Percentiles rank a stretch among this genome's conserved stretches.
These are phyloP conservation scores for Polydrusus tereticollis DNA, from an alignment of 2,888 invertebrate genomes.

Conservation along the genomic window DNA sequence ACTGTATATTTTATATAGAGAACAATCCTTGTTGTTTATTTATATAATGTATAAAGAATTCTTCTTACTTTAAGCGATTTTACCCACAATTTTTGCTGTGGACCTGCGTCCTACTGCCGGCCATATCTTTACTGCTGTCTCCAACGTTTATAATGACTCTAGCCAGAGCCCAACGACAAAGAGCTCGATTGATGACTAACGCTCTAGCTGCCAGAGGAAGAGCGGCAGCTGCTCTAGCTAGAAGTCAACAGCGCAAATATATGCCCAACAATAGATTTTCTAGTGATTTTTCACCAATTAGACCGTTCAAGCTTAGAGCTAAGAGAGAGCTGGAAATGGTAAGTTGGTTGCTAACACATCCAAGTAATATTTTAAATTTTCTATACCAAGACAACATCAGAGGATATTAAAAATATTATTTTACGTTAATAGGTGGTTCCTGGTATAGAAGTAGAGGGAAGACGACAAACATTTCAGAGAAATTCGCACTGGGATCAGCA, in stretches of 20 bases:
- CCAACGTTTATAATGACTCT: conserved; percentile 27
- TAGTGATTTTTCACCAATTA: background rate
- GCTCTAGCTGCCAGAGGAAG: conserved; percentile 25
- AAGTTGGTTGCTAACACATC: background rate
- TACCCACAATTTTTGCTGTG: conserved; percentile 34
- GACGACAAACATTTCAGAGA: background rate
- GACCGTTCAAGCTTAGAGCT: background rate
- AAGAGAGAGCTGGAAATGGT: background rate
- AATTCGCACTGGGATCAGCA: conserved; percentile 38
- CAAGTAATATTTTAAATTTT: no score
- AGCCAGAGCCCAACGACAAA: conserved; percentile 42
- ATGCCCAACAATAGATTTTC: background rate
- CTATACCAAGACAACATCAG: no score
- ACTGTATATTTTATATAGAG: no score
- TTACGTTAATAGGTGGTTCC: background rate
- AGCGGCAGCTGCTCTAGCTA: conserved; percentile 31
- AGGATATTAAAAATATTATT: no score
- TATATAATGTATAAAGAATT: background rate
- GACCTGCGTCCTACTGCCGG: conserved; percentile 37
- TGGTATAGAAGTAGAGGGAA: no score
- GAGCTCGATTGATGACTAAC: conserved; percentile 33
- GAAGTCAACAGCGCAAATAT: conserved; percentile 15
- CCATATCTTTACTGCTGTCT: conserved; percentile 36
- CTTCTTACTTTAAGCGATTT: conserved; percentile 30
- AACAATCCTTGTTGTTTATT: no score